phyloP scores from a whole-genome alignment of 2,113 vertebrate species.

The Telmatochromis sp. region DNA sequence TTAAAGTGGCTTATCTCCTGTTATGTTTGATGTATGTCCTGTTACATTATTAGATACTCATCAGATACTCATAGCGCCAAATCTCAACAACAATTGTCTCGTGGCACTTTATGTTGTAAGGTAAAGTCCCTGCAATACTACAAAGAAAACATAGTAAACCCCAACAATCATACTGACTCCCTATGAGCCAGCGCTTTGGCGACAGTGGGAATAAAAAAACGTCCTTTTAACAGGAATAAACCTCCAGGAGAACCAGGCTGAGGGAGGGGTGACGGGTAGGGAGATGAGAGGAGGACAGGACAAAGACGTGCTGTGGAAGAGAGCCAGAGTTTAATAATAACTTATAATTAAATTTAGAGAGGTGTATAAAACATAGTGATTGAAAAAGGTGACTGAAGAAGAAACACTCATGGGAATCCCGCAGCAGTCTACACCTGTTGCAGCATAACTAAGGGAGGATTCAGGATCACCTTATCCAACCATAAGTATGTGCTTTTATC shows the following conservation, averaged over 20 bases:
- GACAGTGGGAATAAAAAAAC: background rate
- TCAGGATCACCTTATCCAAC: background rate
- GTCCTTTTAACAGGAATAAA: background rate
- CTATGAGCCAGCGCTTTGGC: background rate
- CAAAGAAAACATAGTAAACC: background rate
- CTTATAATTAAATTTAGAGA: background rate
- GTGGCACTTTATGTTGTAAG: background rate
- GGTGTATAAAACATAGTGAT: background rate
- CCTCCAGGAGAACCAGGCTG: background rate
- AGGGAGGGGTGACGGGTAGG: rapidly evolving
- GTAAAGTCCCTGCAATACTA: background rate
- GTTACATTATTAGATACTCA: background rate
- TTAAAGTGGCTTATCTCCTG: background rate
- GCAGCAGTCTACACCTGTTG: background rate
- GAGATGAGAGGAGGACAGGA: background rate
- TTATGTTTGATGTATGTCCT: background rate
- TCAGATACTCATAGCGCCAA: background rate
- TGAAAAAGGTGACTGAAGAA: background rate
- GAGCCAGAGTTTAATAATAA: background rate
- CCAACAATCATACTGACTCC: background rate
- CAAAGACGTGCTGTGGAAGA: background rate
- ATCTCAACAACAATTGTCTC: background rate
- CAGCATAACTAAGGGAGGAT: background rate
- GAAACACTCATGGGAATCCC: background rate
- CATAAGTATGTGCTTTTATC: background rate